phyloP scores from a whole-genome alignment of 2,797 vertebrate species.

The Scleropages formosus region DNA sequence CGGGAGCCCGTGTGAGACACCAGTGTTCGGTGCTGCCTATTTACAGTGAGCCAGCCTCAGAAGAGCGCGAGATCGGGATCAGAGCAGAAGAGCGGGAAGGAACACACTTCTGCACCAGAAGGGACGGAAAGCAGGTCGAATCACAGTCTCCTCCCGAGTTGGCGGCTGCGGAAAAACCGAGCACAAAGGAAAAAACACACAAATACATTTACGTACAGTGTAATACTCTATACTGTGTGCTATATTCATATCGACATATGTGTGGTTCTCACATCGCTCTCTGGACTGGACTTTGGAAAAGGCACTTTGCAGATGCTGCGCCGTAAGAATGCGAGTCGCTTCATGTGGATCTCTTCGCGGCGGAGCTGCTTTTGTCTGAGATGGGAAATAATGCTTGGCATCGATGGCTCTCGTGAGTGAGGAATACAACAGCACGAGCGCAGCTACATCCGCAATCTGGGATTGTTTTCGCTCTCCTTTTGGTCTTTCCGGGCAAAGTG shows the following conservation, averaged over 20 bases:
- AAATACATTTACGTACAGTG: background rate
- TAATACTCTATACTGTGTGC: no score
- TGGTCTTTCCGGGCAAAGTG: background rate
- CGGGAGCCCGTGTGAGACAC: slow-evolving; percentile 23
- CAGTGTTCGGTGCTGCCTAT: slow-evolving; percentile 24
- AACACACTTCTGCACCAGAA: background rate
- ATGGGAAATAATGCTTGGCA: background rate
- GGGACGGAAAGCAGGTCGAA: background rate
- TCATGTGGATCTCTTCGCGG: background rate
- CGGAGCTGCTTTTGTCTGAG: background rate
- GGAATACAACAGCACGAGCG: background rate
- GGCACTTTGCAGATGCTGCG: background rate
- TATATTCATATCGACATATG: background rate
- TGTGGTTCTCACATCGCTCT: background rate
- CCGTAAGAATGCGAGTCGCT: slow-evolving; percentile 2
- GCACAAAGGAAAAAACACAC: background rate
- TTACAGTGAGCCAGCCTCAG: slow-evolving; percentile 28
- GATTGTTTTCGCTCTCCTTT: slow-evolving; percentile 13
- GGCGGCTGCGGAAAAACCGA: background rate
- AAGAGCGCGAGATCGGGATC: background rate
- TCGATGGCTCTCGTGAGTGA: slow-evolving; percentile 5
- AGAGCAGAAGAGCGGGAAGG: background rate
- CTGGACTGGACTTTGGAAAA: background rate
- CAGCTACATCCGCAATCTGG: background rate
- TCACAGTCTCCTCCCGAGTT: background rate